phyloP scores from a whole-genome alignment of 2,888 invertebrate genomes.

The Caenorhabditis virilis region DNA sequence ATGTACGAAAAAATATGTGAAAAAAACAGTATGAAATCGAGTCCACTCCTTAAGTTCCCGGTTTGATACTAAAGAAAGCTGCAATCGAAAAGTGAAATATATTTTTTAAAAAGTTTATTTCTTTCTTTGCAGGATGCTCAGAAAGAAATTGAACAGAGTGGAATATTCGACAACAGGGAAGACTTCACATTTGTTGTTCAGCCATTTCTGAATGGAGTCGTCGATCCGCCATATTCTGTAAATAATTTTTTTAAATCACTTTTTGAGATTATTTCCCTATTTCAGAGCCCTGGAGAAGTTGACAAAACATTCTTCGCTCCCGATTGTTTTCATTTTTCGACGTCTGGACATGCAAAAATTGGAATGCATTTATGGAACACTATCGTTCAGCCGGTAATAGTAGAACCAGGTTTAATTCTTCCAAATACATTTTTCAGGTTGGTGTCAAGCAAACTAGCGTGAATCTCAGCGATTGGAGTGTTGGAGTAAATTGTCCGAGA shows the following conservation, averaged over 20 bases:
- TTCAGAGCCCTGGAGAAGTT: slow-evolving; percentile 33
- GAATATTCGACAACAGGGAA: slow-evolving; percentile 42
- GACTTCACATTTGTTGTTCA: slow-evolving; percentile 55
- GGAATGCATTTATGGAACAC: slow-evolving; percentile 49
- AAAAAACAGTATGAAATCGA: too few species aligned
- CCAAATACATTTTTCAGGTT: slow-evolving; percentile 10
- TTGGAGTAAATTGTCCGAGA: slow-evolving; percentile 30
- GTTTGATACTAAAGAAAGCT: too few species aligned
- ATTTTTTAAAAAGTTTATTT: too few species aligned
- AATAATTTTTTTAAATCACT: not conserved
- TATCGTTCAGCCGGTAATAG: slow-evolving; percentile 31
- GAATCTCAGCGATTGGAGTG: slow-evolving; percentile 31
- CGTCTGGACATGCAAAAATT: slow-evolving; percentile 38
- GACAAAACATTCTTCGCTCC: slow-evolving; percentile 52
- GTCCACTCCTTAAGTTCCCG: too few species aligned
- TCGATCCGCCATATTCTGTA: slow-evolving; percentile 40
- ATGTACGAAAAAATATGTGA: not conserved
- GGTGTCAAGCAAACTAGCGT: slow-evolving; percentile 35
- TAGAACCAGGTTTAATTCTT: not conserved
- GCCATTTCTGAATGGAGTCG: slow-evolving; percentile 49
- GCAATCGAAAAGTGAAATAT: too few species aligned
- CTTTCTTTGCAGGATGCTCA: slow-evolving; percentile 35
- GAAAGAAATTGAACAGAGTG: slow-evolving; percentile 32
- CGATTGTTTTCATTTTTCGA: slow-evolving; percentile 53
- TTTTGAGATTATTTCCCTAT: not conserved